phyloP scores from a whole-genome alignment of 2,113 vertebrate species.

The Lasiurus cinereus region DNA sequence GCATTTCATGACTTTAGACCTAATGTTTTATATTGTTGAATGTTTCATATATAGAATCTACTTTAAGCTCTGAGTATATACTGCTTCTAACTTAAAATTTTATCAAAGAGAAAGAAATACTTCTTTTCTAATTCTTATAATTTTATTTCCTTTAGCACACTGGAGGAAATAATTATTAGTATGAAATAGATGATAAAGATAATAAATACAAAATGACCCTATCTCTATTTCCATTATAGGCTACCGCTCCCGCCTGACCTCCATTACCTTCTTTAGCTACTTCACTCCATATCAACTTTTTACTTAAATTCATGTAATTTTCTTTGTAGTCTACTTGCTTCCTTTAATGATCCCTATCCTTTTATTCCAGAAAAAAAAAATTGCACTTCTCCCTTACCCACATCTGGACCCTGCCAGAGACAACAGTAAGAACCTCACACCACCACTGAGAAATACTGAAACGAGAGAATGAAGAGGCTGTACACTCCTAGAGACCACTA shows the following conservation, averaged over 20 bases:
- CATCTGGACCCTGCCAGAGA: not conserved
- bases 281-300: conserved; percentile 11
- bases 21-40: conserved; percentile 14
- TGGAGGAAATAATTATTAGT: not conserved
- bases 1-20: not conserved
- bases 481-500: not conserved
- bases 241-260: not conserved
- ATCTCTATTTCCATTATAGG: not conserved
- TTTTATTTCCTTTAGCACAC: conserved; percentile 13
- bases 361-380: conserved; percentile 12
- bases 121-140: conserved; percentile 33
- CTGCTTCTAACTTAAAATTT: conserved; percentile 35
- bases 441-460: not conserved
- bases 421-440: not conserved
- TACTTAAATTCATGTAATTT: conserved; percentile 4
- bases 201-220: not conserved
- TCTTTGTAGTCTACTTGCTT: not conserved
- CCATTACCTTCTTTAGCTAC: not conserved
- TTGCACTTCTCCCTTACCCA: not conserved
- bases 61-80: not conserved
- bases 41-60: not conserved
- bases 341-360: not conserved
- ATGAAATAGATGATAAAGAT: not conserved
- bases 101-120: not conserved
- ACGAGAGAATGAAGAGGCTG: not conserved